Evolutionary conservation across 2,888 invertebrate genomes (phyloP), one percentile per base, ranked within the genome.

Genomic region (Spilosoma lubricipeda): DNA sequence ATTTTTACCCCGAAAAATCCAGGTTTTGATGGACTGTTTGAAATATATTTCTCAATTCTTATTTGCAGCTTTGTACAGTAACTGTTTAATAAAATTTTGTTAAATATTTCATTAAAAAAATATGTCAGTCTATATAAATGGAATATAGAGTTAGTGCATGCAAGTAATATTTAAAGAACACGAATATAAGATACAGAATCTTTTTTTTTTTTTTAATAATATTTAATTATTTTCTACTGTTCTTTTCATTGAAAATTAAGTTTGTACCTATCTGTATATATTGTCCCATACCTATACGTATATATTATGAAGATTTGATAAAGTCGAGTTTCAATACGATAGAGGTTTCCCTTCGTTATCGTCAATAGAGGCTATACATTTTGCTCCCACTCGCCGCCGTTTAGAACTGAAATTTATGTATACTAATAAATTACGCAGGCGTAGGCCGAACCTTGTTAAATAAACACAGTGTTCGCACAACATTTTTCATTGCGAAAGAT

Each of bases 331-430:
- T 74, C 77, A 78, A 83, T 85, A 81, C 76, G 77, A 80, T 81
- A 80, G 71, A 75, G 77, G 83, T 80, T 81, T 80, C 80, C 78
- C 76, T 80, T 85, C 86, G 90, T 89, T 91, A 91, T 89, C 90
- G 86, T 87, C 90, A 90, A 91, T 91, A 87, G 85, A 82, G 80
- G 89, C 87, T 87, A 89, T 90, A 90, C 87, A 89, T 89, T 90
- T 85, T 80, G 84, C 85, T 67, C 82, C 85, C 84, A 80, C 84
- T 85, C 83, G 73, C 83, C 80, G 81, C 82, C 86, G 86, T 89
- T 92, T 88, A 90, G 90, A 90, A 89, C 89, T 88, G 85, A 90
- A 93, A 93, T 93, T 93, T 93, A 93, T 93, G 91, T 92, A 83
- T 83, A 84, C 91, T 91, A 92, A 93, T 93, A 93, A 93, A 93